phyloP scores from a whole-genome alignment of 2,888 invertebrate species.

The Drosophila macrospina region DNA sequence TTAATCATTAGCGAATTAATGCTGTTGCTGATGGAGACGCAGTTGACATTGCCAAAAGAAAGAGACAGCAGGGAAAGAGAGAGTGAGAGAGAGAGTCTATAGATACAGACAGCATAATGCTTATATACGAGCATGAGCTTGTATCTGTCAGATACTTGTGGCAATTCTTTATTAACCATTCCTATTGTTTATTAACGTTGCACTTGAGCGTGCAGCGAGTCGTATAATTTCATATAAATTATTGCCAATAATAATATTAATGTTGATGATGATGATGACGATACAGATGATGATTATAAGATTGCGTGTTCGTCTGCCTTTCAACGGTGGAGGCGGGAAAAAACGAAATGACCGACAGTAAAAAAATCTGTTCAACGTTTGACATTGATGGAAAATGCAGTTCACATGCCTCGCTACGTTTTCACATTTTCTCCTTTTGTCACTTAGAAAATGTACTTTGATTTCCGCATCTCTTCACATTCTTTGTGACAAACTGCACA shows the following conservation, averaged over 20 bases:
- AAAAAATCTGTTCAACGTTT: slow-evolving; percentile 43
- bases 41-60: slow-evolving; percentile 45
- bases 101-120: slow-evolving; percentile 39
- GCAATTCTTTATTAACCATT: slow-evolving; percentile 59
- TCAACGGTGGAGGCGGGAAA: no score
- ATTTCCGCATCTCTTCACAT: slow-evolving; percentile 57
- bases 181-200: slow-evolving; percentile 55
- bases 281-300: not conserved
- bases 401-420: slow-evolving; percentile 27
- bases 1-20: slow-evolving; percentile 71
- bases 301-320: not conserved
- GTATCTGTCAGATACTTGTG: slow-evolving; percentile 56
- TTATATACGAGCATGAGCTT: slow-evolving; percentile 28
- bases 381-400: slow-evolving; percentile 61
- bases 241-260: slow-evolving; percentile 44
- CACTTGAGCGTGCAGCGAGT: slow-evolving; percentile 32
- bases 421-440: slow-evolving; percentile 46
- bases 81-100: not conserved
- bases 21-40: slow-evolving; percentile 36
- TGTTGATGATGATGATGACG: slow-evolving; percentile 25
- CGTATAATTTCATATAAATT: slow-evolving; percentile 55
- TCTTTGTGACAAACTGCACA: slow-evolving; percentile 57
- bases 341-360: slow-evolving; percentile 4
- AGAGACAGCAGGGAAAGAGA: not conserved
- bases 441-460: slow-evolving; percentile 64